These are phyloP conservation scores for Venustoraphidia nigricollis DNA, from an alignment of 2,888 invertebrate species.

Conservation along the genomic window DNA sequence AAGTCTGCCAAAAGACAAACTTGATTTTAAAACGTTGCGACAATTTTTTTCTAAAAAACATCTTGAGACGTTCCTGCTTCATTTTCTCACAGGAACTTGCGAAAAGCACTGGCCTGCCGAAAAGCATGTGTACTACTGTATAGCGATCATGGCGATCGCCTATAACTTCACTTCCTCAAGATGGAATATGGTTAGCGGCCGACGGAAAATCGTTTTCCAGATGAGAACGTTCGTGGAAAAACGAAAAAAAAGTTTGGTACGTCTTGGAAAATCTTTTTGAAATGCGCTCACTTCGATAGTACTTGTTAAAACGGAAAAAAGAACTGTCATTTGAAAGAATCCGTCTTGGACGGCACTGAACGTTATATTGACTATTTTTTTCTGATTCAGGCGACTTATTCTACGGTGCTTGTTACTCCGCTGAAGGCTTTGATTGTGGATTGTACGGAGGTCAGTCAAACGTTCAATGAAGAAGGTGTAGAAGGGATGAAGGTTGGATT, in stretches of 20 bases:
- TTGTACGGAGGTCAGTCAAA: slow-evolving; percentile 60
- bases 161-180: slow-evolving; percentile 66
- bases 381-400: slow-evolving; percentile 23
- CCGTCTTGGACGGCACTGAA: not conserved
- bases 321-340: too few relatives aligned
- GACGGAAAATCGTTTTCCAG: slow-evolving; percentile 48
- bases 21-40: not conserved
- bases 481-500: slow-evolving; percentile 28
- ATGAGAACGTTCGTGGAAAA: slow-evolving; percentile 34
- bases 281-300: too few relatives aligned
- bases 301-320: too few relatives aligned
- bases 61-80: too few relatives aligned
- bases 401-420: slow-evolving; percentile 46
- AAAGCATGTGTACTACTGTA: slow-evolving; percentile 60
- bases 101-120: slow-evolving; percentile 59
- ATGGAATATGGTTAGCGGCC: slow-evolving; percentile 46
- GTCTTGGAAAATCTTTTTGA: too few relatives aligned
- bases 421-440: slow-evolving; percentile 49
- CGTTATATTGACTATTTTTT: not conserved
- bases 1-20: too few relatives aligned
- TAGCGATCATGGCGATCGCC: slow-evolving; percentile 54
- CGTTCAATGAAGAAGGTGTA: slow-evolving; percentile 37
- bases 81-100: slow-evolving; percentile 29
- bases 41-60: not conserved
- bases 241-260: not conserved